A percentile compares a stretch with the other conserved stretches of the same genome.
phyloP scores from a whole-genome alignment of 2,113 vertebrate genomes.

The Anguilla rostrata region DNA sequence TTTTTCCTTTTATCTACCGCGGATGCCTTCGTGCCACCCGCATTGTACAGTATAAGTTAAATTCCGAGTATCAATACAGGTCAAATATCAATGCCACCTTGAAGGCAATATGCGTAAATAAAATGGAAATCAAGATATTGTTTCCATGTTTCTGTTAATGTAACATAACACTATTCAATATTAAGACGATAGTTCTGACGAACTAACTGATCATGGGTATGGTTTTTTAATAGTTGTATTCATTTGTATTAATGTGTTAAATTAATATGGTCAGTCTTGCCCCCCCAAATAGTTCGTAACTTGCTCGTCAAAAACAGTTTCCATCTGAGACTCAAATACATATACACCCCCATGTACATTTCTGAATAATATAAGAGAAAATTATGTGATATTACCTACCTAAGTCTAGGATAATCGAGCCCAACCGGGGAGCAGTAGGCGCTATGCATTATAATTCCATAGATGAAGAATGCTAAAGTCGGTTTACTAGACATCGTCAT shows the following conservation, averaged over 20 bases:
- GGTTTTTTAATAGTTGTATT: background rate
- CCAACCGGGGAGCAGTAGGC: conserved; percentile 75
- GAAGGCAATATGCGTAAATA: no score
- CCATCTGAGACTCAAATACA: background rate
- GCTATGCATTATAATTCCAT: conserved; percentile 75
- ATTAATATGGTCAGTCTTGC: background rate
- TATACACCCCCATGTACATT: background rate
- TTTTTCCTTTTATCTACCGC: background rate
- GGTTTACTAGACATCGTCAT: conserved; percentile 90
- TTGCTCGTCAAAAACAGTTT: background rate
- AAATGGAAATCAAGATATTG: background rate
- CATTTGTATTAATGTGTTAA: background rate
- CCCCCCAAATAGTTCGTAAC: background rate
- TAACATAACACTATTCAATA: background rate
- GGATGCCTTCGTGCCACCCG: background rate
- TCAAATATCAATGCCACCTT: no score
- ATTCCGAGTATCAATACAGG: no score
- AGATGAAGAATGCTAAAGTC: conserved; percentile 75
- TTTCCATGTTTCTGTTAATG: background rate
- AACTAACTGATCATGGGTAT: background rate
- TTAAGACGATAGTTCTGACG: background rate
- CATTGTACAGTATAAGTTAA: background rate
- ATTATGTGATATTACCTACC: conserved; percentile 59
- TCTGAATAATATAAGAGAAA: background rate
- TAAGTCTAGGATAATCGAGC: conserved; percentile 72